Evolutionary conservation across 2,888 invertebrate genomes (phyloP).

Genomic region (Lasioglossum morio): DNA sequence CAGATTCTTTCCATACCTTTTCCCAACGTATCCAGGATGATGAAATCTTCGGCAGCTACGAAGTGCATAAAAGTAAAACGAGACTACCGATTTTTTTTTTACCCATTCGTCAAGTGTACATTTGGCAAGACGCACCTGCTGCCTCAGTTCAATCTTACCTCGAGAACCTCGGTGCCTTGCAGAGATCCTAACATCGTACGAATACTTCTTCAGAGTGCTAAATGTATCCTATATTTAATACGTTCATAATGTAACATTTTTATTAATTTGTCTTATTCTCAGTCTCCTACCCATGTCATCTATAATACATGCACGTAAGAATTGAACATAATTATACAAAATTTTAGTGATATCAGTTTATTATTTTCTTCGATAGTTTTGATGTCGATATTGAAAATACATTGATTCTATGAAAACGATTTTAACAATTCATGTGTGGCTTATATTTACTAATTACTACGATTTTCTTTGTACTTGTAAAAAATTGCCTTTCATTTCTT

Average conservation of each 20-base stretch:
- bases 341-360: too few relatives aligned
- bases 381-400: too few relatives aligned
- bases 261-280: not conserved
- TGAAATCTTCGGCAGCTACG: constrained; percentile 63
- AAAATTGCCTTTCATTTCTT: too few relatives aligned
- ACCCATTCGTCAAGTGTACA: constrained; percentile 13
- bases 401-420: too few relatives aligned
- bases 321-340: too few relatives aligned
- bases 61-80: constrained; percentile 60
- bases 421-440: too few relatives aligned
- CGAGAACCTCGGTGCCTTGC: not conserved
- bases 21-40: constrained; percentile 44
- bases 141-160: constrained; percentile 40
- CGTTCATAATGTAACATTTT: not conserved
- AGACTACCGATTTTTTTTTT: constrained; percentile 62
- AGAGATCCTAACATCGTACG: not conserved
- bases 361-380: too few relatives aligned
- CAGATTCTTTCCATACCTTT: constrained; percentile 29
- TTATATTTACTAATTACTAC: too few relatives aligned
- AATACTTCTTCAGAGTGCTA: not conserved
- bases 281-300: too few relatives aligned
- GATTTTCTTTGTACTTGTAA: too few relatives aligned
- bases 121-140: constrained; percentile 39
- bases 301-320: too few relatives aligned
- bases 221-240: not conserved